Evolutionary conservation across 2,113 vertebrate species (phyloP).

Genomic region (Oreotrochilus melanogaster): DNA sequence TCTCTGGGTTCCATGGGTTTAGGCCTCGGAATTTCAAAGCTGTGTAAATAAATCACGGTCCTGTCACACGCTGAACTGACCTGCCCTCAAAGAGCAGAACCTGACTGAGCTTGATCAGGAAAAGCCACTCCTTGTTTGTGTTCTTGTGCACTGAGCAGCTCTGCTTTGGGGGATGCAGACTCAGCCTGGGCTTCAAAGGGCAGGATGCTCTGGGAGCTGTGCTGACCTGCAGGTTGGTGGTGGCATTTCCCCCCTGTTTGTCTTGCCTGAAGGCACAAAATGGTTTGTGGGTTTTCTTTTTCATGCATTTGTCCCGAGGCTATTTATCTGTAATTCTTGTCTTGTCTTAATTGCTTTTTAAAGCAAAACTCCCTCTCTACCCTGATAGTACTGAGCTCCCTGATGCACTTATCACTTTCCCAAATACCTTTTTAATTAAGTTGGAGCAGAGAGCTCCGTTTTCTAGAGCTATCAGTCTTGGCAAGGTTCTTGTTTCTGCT

Average conservation of each 20-base stretch:
- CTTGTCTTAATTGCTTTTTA: conserved; percentile 15
- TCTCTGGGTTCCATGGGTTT: background rate
- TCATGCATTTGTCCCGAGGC: background rate
- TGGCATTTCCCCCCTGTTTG: background rate
- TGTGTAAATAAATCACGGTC: background rate
- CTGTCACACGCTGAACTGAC: background rate
- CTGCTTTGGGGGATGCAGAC: background rate
- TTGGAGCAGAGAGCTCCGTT: background rate
- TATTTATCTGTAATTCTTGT: background rate
- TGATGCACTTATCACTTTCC: background rate
- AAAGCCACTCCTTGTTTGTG: rapidly evolving
- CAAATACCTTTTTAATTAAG: conserved; percentile 49
- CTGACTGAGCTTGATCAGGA: background rate
- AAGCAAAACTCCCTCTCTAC: background rate
- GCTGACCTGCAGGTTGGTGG: background rate
- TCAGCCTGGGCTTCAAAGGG: background rate
- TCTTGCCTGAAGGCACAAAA: background rate
- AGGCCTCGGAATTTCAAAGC: background rate
- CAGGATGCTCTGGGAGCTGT: background rate
- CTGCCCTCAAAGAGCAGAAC: background rate
- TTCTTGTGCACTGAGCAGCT: background rate
- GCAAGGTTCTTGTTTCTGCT: background rate
- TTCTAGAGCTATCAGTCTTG: background rate
- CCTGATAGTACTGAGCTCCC: background rate
- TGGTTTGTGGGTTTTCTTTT: background rate